Evolutionary conservation across 2,797 vertebrate genomes (phyloP).

Genomic region (Manis crassicaudata): DNA sequence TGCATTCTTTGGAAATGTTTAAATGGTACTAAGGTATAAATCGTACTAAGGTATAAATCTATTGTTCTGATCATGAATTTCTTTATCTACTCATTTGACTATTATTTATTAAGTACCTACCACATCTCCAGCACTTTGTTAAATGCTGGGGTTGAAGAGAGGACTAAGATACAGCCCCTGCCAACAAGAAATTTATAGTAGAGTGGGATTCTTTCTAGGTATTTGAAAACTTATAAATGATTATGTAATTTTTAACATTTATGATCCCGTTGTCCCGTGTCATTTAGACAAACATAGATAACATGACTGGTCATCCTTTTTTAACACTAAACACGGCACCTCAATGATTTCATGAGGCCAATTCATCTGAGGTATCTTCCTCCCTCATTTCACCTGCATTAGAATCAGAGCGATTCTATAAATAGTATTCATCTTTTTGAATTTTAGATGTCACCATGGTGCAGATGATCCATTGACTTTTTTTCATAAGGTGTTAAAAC

Average conservation of each 20-base stretch:
- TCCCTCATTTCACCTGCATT: background rate
- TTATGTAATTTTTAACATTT: background rate
- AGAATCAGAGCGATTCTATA: background rate
- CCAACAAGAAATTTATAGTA: background rate
- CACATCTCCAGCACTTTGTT: background rate
- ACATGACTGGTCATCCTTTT: background rate
- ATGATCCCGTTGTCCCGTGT: background rate
- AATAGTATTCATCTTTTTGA: background rate
- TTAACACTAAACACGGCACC: background rate
- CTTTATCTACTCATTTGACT: background rate
- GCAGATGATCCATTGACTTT: background rate
- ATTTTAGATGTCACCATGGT: background rate
- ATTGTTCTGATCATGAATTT: background rate
- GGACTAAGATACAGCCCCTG: background rate
- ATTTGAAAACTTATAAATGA: background rate
- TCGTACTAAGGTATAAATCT: background rate
- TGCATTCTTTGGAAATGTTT: background rate
- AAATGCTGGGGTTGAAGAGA: background rate
- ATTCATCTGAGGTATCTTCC: background rate
- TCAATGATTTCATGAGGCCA: background rate
- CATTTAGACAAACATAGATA: background rate
- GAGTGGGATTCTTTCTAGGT: background rate
- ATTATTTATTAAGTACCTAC: background rate
- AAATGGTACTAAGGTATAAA: background rate
- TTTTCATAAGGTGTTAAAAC: background rate